Base-by-base conservation (phyloP, 2,797 vertebrate genomes). In the Notolepis coatsorum region DNA sequence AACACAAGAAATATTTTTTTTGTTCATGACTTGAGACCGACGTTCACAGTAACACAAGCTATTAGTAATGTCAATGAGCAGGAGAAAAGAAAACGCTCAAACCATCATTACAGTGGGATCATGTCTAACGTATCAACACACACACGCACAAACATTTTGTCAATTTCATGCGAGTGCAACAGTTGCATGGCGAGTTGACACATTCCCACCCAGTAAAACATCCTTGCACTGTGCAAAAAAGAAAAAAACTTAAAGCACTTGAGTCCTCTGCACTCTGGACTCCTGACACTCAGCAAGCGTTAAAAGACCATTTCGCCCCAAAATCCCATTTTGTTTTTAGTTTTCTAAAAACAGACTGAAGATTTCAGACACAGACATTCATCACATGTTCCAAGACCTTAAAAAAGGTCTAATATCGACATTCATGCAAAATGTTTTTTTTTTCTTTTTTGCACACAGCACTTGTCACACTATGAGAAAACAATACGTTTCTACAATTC, bases 101-200 rank as follows among this genome's bases (percentile, higher is more conserved):
- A 37, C 23, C 25, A 13, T 15, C 15, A n/a, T 51, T 35, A 72
- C 31, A 70, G 45, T 68, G 42, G 48, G 18, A 31, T 43, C 4
- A 54, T 50, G 62, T 17, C 30, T 35, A 28, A 56, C 39, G 37
- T 31, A 53, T 53, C 37, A 24, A 52, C 56, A 51, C 18, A 33
- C 42, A 17, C 31, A 53, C n/a, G 7, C 39, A 56, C n/a, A 60
- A 41, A 62, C 25, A 48, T n/a, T 54, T 31, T 20, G 24, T 37
- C 43, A 51, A 33, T 39, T 46, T 38, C 38, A 45, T 55, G 57
- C 57, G 30, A 41, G 53, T 48, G 49, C 37, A 55, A 55, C 60
- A 63, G 61, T 47, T 68, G 49, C 47, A 47, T 53, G 49, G 43
- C 35, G 64, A 37, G 61, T 74, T 30, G 28, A 51, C 18, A 51